phyloP scores from a whole-genome alignment of 1,140 invertebrate species.

The Hyles vespertilio region DNA sequence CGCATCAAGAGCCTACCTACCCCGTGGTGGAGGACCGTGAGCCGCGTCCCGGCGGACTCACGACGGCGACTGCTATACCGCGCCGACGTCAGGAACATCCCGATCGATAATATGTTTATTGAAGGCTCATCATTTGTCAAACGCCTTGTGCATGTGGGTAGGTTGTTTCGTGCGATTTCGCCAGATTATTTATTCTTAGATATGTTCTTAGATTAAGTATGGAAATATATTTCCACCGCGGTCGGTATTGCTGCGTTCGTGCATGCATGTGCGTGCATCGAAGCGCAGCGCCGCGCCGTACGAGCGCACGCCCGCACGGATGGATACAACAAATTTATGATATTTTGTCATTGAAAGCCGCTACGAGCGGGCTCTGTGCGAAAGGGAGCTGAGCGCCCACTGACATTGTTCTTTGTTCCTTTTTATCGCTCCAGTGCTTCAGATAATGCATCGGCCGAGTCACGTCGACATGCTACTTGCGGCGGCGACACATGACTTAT shows the following conservation, averaged over 20 bases:
- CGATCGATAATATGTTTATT: too few species aligned
- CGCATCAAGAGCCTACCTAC: too few species aligned
- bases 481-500: conserved; percentile 52
- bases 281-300: conserved; percentile 31
- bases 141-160: neutral
- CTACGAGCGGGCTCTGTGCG: conserved; percentile 39
- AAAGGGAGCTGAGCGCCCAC: conserved; percentile 56
- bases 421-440: conserved; percentile 67
- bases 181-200: conserved; percentile 36
- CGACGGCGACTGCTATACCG: too few species aligned
- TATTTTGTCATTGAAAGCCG: conserved; percentile 49
- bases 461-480: conserved; percentile 51
- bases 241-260: conserved; percentile 29
- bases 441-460: conserved; percentile 58
- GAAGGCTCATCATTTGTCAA: too few species aligned
- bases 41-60: too few species aligned
- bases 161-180: conserved; percentile 40
- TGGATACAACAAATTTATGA: conserved; percentile 40
- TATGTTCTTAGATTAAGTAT: conserved; percentile 35
- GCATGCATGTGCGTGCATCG: conserved; percentile 35
- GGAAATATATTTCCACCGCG: conserved; percentile 33
- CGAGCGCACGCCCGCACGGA: conserved; percentile 22
- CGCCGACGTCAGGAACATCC: too few species aligned
- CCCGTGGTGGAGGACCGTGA: too few species aligned
- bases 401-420: conserved; percentile 71